Percentiles rank a stretch among this genome's conserved stretches.
Evolutionary conservation across 2,888 invertebrate species (phyloP).

Genomic region (Leptinotarsa juncta): DNA sequence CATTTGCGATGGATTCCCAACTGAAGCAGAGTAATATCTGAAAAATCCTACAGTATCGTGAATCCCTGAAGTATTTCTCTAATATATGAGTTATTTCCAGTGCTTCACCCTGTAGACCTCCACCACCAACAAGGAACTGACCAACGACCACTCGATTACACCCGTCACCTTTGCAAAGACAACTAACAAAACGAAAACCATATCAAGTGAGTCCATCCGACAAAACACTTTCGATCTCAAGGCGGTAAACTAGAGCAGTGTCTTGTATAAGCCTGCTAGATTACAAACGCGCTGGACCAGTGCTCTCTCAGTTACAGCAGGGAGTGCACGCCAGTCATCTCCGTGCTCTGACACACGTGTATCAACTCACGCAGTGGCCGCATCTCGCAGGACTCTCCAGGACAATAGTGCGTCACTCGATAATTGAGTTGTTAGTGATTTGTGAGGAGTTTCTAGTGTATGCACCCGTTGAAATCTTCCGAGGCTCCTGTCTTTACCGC

Average conservation of each 20-base stretch:
- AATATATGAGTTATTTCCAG: background rate
- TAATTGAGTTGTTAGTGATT: conserved; percentile 19
- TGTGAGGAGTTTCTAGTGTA: conserved; percentile 30
- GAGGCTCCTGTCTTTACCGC: conserved; percentile 4
- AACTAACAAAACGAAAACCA: conserved; percentile 60
- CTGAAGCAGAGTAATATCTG: too few relatives aligned
- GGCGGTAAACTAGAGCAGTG: conserved; percentile 62
- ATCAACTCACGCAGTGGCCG: conserved; percentile 30
- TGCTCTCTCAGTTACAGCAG: conserved; percentile 59
- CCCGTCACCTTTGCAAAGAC: conserved; percentile 54
- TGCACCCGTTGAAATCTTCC: conserved; percentile 16
- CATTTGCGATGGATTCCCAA: too few relatives aligned
- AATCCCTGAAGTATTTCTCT: background rate
- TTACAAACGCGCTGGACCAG: conserved; percentile 59
- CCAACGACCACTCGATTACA: conserved; percentile 51
- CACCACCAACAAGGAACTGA: conserved; percentile 59
- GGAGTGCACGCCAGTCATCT: conserved; percentile 55
- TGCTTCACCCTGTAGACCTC: conserved; percentile 35
- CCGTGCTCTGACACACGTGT: conserved; percentile 52
- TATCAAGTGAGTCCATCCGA: conserved; percentile 62
- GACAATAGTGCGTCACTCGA: conserved; percentile 8
- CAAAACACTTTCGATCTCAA: conserved; percentile 64
- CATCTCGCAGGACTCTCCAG: conserved; percentile 16
- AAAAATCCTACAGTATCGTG: too few relatives aligned
- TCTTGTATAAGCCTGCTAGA: conserved; percentile 61